A percentile compares a stretch with the other conserved stretches of the same genome.
Conservation (phyloP, 1,140 invertebrate genomes). For the Drosophila kanapiae region DNA sequence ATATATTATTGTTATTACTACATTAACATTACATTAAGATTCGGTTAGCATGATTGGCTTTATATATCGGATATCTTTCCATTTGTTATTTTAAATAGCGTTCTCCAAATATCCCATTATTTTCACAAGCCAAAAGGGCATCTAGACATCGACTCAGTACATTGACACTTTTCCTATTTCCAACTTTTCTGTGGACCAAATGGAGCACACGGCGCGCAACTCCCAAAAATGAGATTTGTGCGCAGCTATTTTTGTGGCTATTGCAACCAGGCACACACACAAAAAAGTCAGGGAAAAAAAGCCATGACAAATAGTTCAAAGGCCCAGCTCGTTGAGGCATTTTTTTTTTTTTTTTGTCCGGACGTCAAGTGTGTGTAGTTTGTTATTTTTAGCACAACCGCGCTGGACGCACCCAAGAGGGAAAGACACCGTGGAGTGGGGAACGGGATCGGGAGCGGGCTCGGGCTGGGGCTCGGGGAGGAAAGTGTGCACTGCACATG, state of each 20-base stretch:
- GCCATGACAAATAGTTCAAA: constrained; percentile 75
- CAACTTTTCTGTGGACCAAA: constrained; percentile 34
- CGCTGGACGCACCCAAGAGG: constrained; percentile 56
- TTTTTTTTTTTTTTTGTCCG: constrained; percentile 45
- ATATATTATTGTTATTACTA: no score
- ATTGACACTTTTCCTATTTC: neutral
- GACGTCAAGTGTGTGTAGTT: constrained; percentile 54
- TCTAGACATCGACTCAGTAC: neutral
- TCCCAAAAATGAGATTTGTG: constrained; percentile 74
- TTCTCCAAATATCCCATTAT: no score
- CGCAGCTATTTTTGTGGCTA: constrained; percentile 69
- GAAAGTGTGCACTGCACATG: constrained; percentile 36
- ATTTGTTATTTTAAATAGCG: no score
- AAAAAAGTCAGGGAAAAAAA: constrained; percentile 28
- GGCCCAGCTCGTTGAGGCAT: constrained; percentile 51
- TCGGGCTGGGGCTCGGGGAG: neutral
- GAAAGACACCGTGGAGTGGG: constrained; percentile 9
- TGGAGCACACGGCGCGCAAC: constrained; percentile 63
- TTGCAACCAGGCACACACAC: constrained; percentile 47
- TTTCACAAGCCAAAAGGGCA: constrained; percentile 1
- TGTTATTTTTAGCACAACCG: constrained; percentile 73
- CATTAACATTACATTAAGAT: no score
- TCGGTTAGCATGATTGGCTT: no score
- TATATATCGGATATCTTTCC: no score
- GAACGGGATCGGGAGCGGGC: neutral